These are phyloP conservation scores for Lasioglossum zephyrum DNA, from an alignment of 2,888 invertebrate genomes.

Conservation along the genomic window DNA sequence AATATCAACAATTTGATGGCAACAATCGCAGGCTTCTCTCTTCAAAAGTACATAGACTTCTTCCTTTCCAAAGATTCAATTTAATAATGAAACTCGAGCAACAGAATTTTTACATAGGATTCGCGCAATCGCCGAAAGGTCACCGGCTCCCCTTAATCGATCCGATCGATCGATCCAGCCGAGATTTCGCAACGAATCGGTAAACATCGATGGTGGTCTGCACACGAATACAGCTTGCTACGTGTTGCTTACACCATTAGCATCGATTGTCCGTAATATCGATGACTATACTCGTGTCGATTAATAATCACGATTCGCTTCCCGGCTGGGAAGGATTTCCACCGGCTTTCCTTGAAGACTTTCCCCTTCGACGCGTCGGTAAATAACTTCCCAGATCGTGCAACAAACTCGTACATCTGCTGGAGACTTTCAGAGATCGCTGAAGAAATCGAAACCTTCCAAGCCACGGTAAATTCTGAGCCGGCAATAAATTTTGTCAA, in stretches of 20 bases:
- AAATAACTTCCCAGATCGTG: not conserved
- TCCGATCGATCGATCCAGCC: not conserved
- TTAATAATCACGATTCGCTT: slow-evolving; percentile 57
- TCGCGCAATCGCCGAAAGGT: not conserved
- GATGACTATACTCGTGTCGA: slow-evolving; percentile 26
- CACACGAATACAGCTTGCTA: not conserved
- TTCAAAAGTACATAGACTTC: no score
- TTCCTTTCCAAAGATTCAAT: not conserved
- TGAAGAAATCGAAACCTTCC: not conserved
- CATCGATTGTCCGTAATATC: slow-evolving; percentile 27
- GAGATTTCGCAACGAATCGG: not conserved
- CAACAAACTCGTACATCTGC: not conserved
- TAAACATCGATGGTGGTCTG: not conserved
- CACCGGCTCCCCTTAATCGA: not conserved
- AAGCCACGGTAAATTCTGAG: not conserved
- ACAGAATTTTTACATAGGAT: not conserved
- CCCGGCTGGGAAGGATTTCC: slow-evolving; percentile 55
- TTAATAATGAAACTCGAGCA: not conserved
- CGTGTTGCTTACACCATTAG: not conserved
- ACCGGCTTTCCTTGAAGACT: slow-evolving; percentile 37
- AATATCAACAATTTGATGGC: not conserved
- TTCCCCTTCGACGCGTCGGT: slow-evolving; percentile 16
- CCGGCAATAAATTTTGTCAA: not conserved
- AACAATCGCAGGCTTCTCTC: not conserved
- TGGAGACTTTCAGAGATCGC: not conserved